These are phyloP conservation scores for Poicephalus meyeri DNA, from an alignment of 2,113 vertebrate species.

Conservation along the genomic window DNA sequence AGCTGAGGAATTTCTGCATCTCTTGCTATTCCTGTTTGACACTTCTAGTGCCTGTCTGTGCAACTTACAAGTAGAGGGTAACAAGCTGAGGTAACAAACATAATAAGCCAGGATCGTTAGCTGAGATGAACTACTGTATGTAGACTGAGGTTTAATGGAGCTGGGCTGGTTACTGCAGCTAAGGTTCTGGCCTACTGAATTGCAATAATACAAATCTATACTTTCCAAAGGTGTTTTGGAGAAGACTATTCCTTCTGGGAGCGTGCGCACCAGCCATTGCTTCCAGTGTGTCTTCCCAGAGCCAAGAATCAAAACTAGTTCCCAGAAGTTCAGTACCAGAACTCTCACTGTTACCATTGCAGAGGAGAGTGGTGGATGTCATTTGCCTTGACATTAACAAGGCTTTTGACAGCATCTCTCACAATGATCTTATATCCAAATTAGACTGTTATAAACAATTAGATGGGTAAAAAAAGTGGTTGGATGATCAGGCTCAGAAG, in stretches of 20 bases:
- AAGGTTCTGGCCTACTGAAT: neutral
- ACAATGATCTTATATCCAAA: neutral
- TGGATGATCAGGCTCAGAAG: neutral
- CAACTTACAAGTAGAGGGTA: rapidly evolving
- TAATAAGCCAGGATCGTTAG: neutral
- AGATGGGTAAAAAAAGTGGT: neutral
- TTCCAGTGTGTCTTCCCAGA: neutral
- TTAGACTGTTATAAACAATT: neutral
- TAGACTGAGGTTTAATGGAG: neutral
- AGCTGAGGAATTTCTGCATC: neutral
- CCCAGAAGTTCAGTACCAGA: neutral
- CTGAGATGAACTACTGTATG: neutral
- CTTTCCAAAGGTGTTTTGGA: neutral
- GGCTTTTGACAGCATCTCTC: neutral
- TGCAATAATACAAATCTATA: neutral
- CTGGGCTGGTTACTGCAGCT: neutral
- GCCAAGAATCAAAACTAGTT: neutral
- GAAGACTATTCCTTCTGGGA: neutral
- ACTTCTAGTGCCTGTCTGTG: neutral
- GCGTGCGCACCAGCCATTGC: neutral
- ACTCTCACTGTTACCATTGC: neutral
- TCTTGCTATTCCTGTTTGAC: neutral
- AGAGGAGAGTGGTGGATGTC: neutral
- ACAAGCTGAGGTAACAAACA: neutral
- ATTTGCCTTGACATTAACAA: neutral